Conservation (phyloP, 2,113 vertebrate species). For the Etheostoma spectabile region DNA sequence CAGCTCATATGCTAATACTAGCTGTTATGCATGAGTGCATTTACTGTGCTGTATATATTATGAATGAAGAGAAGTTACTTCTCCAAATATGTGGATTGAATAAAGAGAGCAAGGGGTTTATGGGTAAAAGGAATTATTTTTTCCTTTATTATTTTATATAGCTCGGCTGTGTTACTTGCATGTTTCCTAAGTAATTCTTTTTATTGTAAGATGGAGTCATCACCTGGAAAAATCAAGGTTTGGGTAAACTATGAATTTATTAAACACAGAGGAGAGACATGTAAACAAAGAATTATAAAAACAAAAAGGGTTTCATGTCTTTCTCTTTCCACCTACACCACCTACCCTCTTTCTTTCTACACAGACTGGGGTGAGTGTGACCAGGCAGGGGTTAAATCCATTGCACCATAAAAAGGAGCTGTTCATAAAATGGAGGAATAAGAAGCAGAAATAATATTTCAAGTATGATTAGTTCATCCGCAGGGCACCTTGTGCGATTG, state of each 20-base stretch:
- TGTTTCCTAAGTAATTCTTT: slow-evolving; percentile 43
- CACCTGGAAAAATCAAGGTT: slow-evolving; percentile 59
- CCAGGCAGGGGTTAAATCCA: slow-evolving; percentile 86
- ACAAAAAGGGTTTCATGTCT: slow-evolving; percentile 23
- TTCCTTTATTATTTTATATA: slow-evolving; percentile 52
- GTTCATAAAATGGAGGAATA: slow-evolving; percentile 89
- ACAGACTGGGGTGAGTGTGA: slow-evolving; percentile 68
- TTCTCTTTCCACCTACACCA: slow-evolving; percentile 48
- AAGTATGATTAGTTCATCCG: slow-evolving; percentile 90
- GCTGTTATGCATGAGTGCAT: slow-evolving; percentile 44
- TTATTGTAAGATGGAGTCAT: slow-evolving; percentile 42
- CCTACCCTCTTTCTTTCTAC: slow-evolving; percentile 27
- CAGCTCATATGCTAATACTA: slow-evolving; percentile 44
- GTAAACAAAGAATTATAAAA: slow-evolving; percentile 62
- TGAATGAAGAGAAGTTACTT: slow-evolving; percentile 65
- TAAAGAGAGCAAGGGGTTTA: slow-evolving; percentile 53
- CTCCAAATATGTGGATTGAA: slow-evolving; percentile 65
- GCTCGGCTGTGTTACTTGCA: slow-evolving; percentile 31
- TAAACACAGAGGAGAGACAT: slow-evolving; percentile 47
- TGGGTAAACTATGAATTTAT: slow-evolving; percentile 59
- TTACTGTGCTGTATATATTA: slow-evolving; percentile 56
- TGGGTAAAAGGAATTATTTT: no score
- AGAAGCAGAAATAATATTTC: slow-evolving; percentile 93
- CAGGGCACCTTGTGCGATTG: slow-evolving; percentile 87
- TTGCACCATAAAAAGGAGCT: slow-evolving; percentile 86